phyloP scores from a whole-genome alignment of 2,797 vertebrate species.

The Poeciliopsis presidionis region DNA sequence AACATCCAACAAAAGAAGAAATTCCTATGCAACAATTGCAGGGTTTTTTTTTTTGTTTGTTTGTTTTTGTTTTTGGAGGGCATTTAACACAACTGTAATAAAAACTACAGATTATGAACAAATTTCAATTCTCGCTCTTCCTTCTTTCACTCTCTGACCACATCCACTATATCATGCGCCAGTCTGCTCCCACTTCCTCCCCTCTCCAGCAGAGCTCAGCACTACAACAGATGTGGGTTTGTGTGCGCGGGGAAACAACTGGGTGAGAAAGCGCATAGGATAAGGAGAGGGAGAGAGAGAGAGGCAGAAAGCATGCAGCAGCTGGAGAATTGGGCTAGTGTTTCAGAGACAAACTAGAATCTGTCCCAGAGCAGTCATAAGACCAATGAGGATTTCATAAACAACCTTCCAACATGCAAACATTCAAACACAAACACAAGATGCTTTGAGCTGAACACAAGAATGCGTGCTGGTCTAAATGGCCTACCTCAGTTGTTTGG shows the following conservation, averaged over 20 bases:
- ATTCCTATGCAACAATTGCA: not conserved
- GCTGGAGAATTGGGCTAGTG: slow-evolving; percentile 75
- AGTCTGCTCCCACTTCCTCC: slow-evolving; percentile 86
- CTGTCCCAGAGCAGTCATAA: slow-evolving; percentile 76
- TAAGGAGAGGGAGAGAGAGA: slow-evolving; percentile 23
- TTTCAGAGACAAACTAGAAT: slow-evolving; percentile 73
- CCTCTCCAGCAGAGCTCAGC: slow-evolving; percentile 69
- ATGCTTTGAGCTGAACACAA: slow-evolving; percentile 22
- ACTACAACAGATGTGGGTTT: slow-evolving; percentile 65
- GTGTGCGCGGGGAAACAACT: slow-evolving; percentile 44
- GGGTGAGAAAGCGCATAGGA: slow-evolving; percentile 41
- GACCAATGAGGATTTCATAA: slow-evolving; percentile 75
- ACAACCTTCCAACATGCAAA: slow-evolving; percentile 50
- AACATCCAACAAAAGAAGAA: not conserved
- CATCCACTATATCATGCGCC: slow-evolving; percentile 79
- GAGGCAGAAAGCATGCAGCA: slow-evolving; percentile 36
- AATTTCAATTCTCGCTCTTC: slow-evolving; percentile 60
- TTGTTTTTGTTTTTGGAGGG: not conserved
- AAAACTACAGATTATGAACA: slow-evolving; percentile 36
- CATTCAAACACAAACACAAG: slow-evolving; percentile 43
- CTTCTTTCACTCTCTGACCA: slow-evolving; percentile 72
- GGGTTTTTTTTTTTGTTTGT: not conserved
- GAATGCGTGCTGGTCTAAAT: slow-evolving; percentile 11
- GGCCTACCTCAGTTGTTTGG: slow-evolving; percentile 88
- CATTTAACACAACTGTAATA: slow-evolving; percentile 7